A percentile compares a stretch with the other conserved stretches of the same genome.
Evolutionary conservation across 2,113 vertebrate species (phyloP).

Genomic region (Danionella cerebrum): DNA sequence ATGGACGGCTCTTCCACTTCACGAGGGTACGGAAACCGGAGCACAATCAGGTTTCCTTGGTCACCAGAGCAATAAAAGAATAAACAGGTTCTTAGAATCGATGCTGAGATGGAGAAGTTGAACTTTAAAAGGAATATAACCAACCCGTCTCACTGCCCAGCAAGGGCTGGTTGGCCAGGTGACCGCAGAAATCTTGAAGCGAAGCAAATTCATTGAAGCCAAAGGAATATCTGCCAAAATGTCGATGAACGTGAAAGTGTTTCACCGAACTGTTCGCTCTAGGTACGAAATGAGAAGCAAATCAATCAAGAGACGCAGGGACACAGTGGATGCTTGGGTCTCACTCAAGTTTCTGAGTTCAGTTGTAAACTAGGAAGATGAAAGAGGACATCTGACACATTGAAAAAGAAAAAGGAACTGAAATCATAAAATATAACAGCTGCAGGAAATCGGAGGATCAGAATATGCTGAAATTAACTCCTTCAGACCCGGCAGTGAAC

Average conservation of each 20-base stretch:
- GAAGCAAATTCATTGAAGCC: conserved; percentile 85
- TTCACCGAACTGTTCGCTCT: conserved; percentile 96
- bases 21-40: conserved; percentile 78
- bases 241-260: conserved; percentile 82
- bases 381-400: background rate
- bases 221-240: conserved; percentile 71
- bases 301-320: background rate
- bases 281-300: background rate
- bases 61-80: conserved; percentile 2
- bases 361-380: background rate
- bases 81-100: background rate
- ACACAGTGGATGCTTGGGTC: no score
- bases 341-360: no score
- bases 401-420: conserved; percentile 6
- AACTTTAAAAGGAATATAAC: background rate
- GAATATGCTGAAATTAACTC: no score
- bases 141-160: conserved; percentile 91
- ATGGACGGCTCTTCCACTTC: conserved; percentile 89
- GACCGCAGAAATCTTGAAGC: conserved; percentile 80
- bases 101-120: background rate
- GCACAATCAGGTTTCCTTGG: conserved; percentile 61
- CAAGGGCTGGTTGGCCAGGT: conserved; percentile 93
- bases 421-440: background rate
- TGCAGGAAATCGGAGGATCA: background rate
- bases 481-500: no score